Base-by-base conservation (phyloP, 2,797 vertebrate genomes). In the Nothura maculosa region DNA sequence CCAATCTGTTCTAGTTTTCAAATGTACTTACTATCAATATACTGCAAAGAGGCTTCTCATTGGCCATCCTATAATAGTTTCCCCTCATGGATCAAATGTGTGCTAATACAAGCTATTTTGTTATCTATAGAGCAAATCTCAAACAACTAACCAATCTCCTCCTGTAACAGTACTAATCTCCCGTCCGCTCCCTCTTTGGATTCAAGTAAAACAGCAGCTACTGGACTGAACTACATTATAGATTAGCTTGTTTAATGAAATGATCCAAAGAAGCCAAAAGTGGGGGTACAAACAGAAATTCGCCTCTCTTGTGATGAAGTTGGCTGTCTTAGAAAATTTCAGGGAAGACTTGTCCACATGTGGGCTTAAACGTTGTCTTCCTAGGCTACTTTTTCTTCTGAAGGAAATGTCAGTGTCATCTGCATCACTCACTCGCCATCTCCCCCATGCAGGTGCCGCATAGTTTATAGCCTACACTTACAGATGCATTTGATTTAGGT, bases 401-500 rank as follows among this genome's bases (percentile, higher is more conserved):
- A 86, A 81, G 80, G 52, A 87, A 78, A 94, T 38, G 66, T 34
- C 88, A 89, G 68, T 66, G 67, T 84, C 50, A 80, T 83, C 75
- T 87, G 57, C 74, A 90, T 47, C 73, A 50, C 60, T 88, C 92
- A 87, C 55, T 76, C 30, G 32, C 83, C 69, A 67, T 87, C 83
- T 70, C 77, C 68, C 52, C 50, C 2, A 3, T 81, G 48, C 48
- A 87, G 68, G 64, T 77, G 82, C 70, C 5, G 27, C 76, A 58
- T 30, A 63, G 81, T 91, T 96, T 94, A 93, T 68, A 79, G 81
- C 84, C 82, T 70, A 55, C 57, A 83, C 80, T 94, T 77, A 78
- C 83, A 95, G 77, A 91, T 91, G 80, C 78, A 78, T 94, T 92
- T 95, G 89, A 95, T 91, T 96, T 93, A 94, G 73, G 83, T 73